These are phyloP conservation scores for Pseudomyrmex concolor DNA, from an alignment of 1,140 invertebrate species.

Conservation along the genomic window DNA sequence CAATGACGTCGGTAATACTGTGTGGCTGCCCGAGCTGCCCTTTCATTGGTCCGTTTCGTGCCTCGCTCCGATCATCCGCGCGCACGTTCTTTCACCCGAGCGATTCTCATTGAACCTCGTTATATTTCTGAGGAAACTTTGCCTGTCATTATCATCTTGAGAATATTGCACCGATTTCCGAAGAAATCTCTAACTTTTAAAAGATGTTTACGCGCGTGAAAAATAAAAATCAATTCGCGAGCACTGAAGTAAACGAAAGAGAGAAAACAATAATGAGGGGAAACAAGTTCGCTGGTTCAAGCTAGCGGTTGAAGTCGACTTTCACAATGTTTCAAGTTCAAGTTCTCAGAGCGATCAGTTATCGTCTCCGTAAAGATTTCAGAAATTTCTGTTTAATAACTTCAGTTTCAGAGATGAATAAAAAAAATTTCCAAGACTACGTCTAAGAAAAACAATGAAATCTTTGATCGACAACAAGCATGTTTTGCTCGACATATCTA, in stretches of 20 bases:
- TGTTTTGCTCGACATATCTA: background rate
- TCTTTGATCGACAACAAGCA: too few species aligned
- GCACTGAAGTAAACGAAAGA: too few species aligned
- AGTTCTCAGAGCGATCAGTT: too few species aligned
- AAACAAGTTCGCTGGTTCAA: too few species aligned
- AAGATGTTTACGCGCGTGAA: too few species aligned
- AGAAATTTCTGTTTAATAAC: too few species aligned
- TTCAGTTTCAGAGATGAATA: background rate
- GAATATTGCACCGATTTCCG: background rate
- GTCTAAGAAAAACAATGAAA: too few species aligned
- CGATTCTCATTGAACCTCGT: constrained; percentile 26
- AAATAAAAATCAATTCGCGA: too few species aligned
- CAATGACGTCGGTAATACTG: constrained; percentile 42
- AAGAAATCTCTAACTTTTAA: background rate
- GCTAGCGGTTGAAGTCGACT: too few species aligned
- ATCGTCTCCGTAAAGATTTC: too few species aligned
- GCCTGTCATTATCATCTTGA: background rate
- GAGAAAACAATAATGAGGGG: too few species aligned
- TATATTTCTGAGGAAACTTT: background rate
- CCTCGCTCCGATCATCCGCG: background rate
- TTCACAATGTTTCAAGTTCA: too few species aligned
- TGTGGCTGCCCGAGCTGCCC: constrained; percentile 42
- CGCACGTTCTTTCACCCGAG: constrained; percentile 27
- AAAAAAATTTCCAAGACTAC: background rate
- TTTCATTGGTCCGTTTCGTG: constrained; percentile 10